A percentile compares a stretch with the other conserved stretches of the same genome.
phyloP scores from a whole-genome alignment of 2,888 invertebrate species.

The Dione vanillae region DNA sequence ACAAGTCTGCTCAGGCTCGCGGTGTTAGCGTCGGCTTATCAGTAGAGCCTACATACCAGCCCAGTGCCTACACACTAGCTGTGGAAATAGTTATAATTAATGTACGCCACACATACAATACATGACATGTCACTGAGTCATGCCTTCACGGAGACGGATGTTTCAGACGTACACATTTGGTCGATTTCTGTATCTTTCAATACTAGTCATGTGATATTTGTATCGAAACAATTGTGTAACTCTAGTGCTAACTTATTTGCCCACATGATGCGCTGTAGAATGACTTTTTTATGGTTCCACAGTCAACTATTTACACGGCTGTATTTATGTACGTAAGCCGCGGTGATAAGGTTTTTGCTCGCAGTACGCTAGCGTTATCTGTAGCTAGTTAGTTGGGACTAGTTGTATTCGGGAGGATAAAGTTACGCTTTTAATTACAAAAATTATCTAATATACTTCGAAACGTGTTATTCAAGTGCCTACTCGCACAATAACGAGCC shows the following conservation, averaged over 20 bases:
- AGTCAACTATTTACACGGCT: neutral
- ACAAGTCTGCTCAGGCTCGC: constrained; percentile 1
- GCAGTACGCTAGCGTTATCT: neutral
- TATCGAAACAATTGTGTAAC: neutral
- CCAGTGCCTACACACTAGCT: no score
- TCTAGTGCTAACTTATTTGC: neutral
- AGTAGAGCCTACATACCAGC: neutral
- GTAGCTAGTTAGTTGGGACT: neutral
- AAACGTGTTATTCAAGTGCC: neutral
- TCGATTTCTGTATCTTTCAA: neutral
- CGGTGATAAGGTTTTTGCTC: neutral
- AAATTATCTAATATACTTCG: neutral
- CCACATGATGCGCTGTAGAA: neutral
- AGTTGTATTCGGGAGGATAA: neutral
- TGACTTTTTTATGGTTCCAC: neutral
- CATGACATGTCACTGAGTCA: neutral
- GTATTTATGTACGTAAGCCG: neutral
- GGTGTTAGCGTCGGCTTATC: constrained; percentile 1
- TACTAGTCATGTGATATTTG: neutral
- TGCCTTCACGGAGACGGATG: neutral
- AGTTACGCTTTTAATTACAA: neutral
- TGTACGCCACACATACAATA: no score
- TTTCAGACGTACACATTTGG: neutral
- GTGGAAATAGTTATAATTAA: neutral
- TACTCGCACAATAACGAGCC: neutral